Conservation (phyloP, 2,113 vertebrate species). For the Argyrosomus japonicus region DNA sequence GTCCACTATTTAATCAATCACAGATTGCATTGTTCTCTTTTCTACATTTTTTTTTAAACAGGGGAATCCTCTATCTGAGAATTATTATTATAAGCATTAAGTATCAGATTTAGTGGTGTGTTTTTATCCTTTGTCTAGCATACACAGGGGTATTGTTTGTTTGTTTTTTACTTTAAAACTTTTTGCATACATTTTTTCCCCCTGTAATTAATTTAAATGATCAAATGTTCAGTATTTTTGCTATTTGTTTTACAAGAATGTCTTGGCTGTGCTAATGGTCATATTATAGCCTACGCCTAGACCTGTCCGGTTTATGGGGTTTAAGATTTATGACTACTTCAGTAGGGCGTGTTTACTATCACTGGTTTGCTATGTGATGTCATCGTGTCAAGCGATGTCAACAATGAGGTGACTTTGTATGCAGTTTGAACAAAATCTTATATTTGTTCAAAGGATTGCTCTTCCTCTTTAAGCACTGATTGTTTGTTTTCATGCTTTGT, state of each 20-base stretch:
- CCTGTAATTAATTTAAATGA: no score
- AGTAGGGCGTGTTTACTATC: constrained; percentile 35
- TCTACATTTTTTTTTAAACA: no score
- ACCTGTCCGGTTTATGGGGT: constrained; percentile 9
- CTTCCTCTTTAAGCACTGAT: background rate
- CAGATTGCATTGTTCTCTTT: no score
- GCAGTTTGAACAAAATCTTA: constrained; percentile 24
- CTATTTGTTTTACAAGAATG: constrained; percentile 26
- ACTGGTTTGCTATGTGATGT: constrained; percentile 25
- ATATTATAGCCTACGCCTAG: background rate
- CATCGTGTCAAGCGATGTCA: constrained; percentile 41
- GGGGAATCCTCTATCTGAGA: no score
- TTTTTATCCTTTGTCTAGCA: background rate
- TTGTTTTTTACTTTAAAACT: no score
- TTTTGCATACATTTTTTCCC: no score
- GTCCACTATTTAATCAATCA: no score
- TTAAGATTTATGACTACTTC: constrained; percentile 42
- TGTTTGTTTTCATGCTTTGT: constrained; percentile 82
- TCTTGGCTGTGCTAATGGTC: constrained; percentile 10
- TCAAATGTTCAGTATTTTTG: background rate
- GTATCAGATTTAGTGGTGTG: background rate
- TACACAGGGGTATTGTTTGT: background rate
- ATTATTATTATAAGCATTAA: background rate
- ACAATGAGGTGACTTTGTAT: constrained; percentile 23
- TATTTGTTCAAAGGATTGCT: constrained; percentile 21